Base-by-base conservation (phyloP, 2,113 vertebrate species). In the Sapajus apella region DNA sequence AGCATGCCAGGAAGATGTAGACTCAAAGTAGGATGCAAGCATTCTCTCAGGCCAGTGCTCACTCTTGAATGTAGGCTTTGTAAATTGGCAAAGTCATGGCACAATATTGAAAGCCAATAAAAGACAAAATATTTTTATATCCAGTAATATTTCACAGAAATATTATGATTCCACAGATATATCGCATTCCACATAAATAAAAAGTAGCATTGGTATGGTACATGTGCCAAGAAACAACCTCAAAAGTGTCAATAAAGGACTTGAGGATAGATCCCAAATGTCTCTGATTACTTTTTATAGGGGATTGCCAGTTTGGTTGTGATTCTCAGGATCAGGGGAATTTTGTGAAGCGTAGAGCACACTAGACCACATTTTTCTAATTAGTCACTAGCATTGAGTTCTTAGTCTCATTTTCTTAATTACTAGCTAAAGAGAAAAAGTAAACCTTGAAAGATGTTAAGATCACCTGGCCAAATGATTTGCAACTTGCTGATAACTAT, bases 351-450 rank as follows among this genome's bases (percentile, higher is more conserved):
- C 43, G 82, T 27, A 61, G 21, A 66, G 40, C 16, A 87, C 25
- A 40, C 35, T 56, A 87, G 79, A 85, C 1, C 83, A 68, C 11
- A 72, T 93, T 90, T 91, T 95, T 93, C n/a, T 89, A 86, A 66
- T 82, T 87, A 27, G 17, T 93, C 88, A 86, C 35, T 89, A 45
- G 17, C 58, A 89, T 52, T 87, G 66, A 81, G 66, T 45, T 93
- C 25, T 95, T 81, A 91, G 87, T 84, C 13, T 87, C n/a, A 92
- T 84, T 92, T 96, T 81, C 21, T 95, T 85, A 50, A 96, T 95
- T 89, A 80, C 37, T 61, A 87, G 18, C 35, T 85, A 87, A 93
- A 85, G 58, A 82, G 68, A 80, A 94, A 96, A 56, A 93, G 5
- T 80, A 95, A 96, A 77, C 20, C 12, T 90, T 96, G 43, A 95